Base-by-base conservation (phyloP, 2,888 invertebrate genomes). In the Zygogramma bicolorata region DNA sequence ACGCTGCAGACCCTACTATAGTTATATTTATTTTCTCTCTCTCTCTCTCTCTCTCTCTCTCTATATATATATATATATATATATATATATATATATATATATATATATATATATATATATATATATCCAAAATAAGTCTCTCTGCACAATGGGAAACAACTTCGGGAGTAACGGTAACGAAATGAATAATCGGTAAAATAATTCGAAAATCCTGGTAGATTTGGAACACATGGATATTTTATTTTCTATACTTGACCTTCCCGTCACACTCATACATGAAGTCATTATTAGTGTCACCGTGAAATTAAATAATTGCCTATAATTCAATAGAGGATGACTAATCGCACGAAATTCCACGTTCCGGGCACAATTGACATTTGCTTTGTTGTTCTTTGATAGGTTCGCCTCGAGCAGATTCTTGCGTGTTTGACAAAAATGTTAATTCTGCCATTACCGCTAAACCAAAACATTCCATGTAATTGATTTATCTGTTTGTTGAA, bases 391-490 rank as follows among this genome's bases (percentile, higher is more conserved):
- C 42, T 46, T 18, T 18, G 1, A 15, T 53, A 27, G 13, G 25
- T 27, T 27, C 22, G 53, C 53, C n/a, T 25, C 27, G 25, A 22
- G 53, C 53, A 27, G 13, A 53, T 15, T 27, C 10, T 53, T 13
- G 53, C 53, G 53, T 53, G 53, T 53, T 53, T 53, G 53, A 53
- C 53, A 53, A 53, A 53, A 53, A 53, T n/a, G 53, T 22, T 25
- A 13, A 53, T 53, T 53, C 18, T 6, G 5, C 42, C 42, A 42
- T 53, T 25, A 53, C 53, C 53, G 53, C 25, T 6, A 53, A 53
- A 53, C 27, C 53, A n/a, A 53, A 53, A 53, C 53, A 53, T 53
- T 53, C 5, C 15, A 27, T 13, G 53, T 53, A 53, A 53, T 53
- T 53, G 27, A 53, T 53, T 53, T 53, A 53, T 53, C 25, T 25